These are phyloP conservation scores for Halichoerus grypus DNA, from an alignment of 2,113 vertebrate genomes.

Conservation along the genomic window DNA sequence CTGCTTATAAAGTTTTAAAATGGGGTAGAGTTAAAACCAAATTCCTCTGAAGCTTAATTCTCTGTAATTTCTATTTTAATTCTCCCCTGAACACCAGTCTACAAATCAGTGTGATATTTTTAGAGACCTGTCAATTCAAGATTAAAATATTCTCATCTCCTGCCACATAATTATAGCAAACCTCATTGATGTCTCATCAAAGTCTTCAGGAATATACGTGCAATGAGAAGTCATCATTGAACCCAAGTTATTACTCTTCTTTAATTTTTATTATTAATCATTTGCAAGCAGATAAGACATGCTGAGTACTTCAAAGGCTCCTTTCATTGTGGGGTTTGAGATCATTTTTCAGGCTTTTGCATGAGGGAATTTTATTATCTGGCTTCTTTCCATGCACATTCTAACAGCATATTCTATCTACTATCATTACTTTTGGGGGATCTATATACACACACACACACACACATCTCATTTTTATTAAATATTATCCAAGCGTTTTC, in stretches of 20 bases:
- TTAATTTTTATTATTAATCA: slow-evolving; percentile 66
- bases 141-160: slow-evolving; percentile 63
- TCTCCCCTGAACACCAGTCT: neutral
- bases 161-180: slow-evolving; percentile 32
- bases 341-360: neutral
- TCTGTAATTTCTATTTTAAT: slow-evolving; percentile 39
- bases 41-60: neutral
- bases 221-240: neutral
- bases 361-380: neutral
- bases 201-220: neutral
- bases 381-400: neutral
- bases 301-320: neutral
- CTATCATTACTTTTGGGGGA: neutral
- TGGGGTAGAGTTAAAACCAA: neutral
- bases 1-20: slow-evolving; percentile 1
- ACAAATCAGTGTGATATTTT: slow-evolving; percentile 59
- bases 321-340: neutral
- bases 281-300: neutral
- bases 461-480: neutral
- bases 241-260: neutral
- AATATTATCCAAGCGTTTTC: neutral
- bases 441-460: neutral
- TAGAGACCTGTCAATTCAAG: slow-evolving; percentile 46
- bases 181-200: slow-evolving; percentile 47
- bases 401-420: neutral